These are phyloP conservation scores for Chelmon rostratus DNA, from an alignment of 2,797 vertebrate genomes.

Conservation along the genomic window DNA sequence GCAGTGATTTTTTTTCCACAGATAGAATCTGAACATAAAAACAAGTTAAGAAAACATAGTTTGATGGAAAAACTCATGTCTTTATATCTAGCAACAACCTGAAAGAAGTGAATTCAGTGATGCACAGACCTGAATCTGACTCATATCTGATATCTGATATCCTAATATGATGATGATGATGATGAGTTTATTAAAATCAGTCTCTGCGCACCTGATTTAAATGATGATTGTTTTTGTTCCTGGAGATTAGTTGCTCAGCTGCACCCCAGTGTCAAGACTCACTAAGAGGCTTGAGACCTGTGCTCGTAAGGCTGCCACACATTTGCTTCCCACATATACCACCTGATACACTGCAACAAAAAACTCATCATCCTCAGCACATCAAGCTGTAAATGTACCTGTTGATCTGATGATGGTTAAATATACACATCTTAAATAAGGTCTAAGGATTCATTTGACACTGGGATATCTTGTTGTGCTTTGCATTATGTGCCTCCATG, in stretches of 20 bases:
- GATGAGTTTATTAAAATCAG: no score
- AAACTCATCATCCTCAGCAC: not conserved
- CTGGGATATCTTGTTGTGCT: not conserved
- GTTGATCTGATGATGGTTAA: not conserved
- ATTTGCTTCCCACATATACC: no score
- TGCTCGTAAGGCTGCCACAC: not conserved
- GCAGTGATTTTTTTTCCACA: no score
- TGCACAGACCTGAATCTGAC: not conserved
- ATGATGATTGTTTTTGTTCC: conserved; percentile 2
- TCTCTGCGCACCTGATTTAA: not conserved
- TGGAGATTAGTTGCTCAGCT: conserved; percentile 47
- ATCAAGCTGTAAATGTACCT: not conserved
- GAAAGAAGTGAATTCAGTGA: not conserved
- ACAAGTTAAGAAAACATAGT: not conserved
- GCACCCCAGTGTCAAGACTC: conserved; percentile 33
- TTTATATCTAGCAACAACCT: not conserved
- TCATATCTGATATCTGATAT: not conserved
- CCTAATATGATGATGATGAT: not conserved
- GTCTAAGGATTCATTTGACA: not conserved
- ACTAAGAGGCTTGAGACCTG: conserved; percentile 53
- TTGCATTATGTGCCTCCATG: not conserved
- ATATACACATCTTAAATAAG: not conserved
- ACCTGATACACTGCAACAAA: not conserved
- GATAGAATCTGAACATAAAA: not conserved
- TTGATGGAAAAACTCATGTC: not conserved